Base-by-base conservation (phyloP, 2,888 invertebrate species). In the Tortrix viridana region DNA sequence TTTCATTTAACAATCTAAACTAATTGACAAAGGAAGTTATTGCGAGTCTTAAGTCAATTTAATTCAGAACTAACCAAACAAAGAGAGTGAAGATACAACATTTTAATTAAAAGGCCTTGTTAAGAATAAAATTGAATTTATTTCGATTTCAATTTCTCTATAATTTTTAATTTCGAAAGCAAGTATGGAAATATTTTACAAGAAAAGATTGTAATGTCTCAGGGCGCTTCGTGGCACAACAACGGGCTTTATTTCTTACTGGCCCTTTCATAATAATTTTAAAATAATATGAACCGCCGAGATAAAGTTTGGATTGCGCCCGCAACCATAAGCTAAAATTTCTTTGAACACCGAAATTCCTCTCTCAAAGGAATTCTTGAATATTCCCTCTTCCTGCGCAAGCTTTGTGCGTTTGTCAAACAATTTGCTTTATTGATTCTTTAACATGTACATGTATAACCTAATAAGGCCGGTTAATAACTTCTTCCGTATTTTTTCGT, bases 281-380 rank as follows among this genome's bases (percentile, higher is more conserved):
- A 57, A 57, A 62, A 52, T 62, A 57, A 62, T 57, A 62, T 52
- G 50, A 47, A 52, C 37, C 38, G 50, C 62, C 50, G 46, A 62
- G 56, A 57, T 43, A 62, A 57, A 62, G 56, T 62, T 62, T 41
- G 62, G 50, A 62, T 57, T 57, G 50, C 62, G 62, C 56, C 56
- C 56, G 62, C 62, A 62, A 62, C 62, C 62, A 55, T 62, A 62
- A 62, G 56, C 62, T 46, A 52, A 62, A 57, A 62, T 62, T 32
- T 62, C 62, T 62, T 62, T 62, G 62, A 57, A 62, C 62, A 52
- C 50, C 62, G 23, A 57, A 62, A 62, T 57, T 57, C 50, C 62
- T 50, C 46, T 47, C 50, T 57, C 62, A 62, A 62, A 62, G 62
- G 62, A 62, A 62, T 62, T 62, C 56, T 52, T 38, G 62, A 62